Percentiles rank a stretch among this genome's conserved stretches.
These are phyloP conservation scores for Macrotus californicus DNA, from an alignment of 2,113 vertebrate species.

Conservation along the genomic window DNA sequence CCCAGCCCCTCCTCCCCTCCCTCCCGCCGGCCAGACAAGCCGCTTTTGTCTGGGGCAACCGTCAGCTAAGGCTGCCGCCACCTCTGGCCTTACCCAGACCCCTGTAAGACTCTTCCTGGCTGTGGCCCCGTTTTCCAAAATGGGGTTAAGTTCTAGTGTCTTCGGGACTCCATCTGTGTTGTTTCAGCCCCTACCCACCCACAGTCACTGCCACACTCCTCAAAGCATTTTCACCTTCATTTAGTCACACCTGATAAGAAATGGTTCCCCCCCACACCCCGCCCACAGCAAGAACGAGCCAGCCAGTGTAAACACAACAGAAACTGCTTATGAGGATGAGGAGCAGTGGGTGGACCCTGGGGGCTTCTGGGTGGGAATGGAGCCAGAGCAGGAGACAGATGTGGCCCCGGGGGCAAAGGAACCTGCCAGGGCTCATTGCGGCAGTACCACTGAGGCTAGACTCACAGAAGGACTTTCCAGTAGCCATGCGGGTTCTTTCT, in stretches of 20 bases:
- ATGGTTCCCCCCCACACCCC: not conserved
- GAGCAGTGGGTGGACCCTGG: not conserved
- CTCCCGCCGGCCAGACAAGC: conserved; percentile 53
- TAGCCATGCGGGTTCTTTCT: not conserved
- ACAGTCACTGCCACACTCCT: too few relatives aligned
- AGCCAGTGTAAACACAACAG: not conserved
- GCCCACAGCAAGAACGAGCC: not conserved
- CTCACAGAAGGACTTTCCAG: not conserved
- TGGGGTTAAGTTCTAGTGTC: not conserved
- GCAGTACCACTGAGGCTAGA: not conserved
- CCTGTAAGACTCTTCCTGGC: not conserved
- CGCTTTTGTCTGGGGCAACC: conserved; percentile 72
- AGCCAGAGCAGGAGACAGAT: not conserved
- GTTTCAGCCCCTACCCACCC: not conserved
- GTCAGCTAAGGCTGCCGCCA: not conserved
- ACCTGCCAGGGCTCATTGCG: not conserved
- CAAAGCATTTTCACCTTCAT: not conserved
- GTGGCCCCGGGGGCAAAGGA: not conserved
- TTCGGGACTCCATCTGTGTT: not conserved
- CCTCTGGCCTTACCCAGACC: not conserved
- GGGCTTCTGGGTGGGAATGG: not conserved
- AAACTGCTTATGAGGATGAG: not conserved
- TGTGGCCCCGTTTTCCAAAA: not conserved
- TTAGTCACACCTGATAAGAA: not conserved
- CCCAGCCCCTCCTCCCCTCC: not conserved